Base-by-base conservation (phyloP, 2,797 vertebrate genomes). In the Poecilia gillii region DNA sequence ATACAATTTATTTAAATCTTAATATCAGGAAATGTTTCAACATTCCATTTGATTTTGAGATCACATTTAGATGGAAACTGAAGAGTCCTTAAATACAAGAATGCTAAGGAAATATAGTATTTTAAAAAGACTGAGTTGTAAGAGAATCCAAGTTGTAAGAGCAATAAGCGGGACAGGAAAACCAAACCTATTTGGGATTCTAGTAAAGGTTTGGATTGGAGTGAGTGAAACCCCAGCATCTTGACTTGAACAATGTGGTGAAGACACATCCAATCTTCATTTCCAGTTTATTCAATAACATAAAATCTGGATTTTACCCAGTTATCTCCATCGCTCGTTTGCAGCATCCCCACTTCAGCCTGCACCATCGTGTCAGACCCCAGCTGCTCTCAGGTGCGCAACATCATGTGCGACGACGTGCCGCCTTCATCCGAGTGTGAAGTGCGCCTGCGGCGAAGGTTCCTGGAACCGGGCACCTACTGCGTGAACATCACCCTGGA, bases 401-500 rank as follows among this genome's bases (percentile, higher is more conserved):
- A 87, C 72, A 43, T 95, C 28, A 88, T 95, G n/a, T 99, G 98
- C 1, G 88, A 96, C 11, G 93, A 97, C 0, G 75, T 98, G 43
- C 77, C 85, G 0, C 53, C 95, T 1, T 91, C 91, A 0, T 77
- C 92, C 0, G 39, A 84, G 16, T 99, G 98, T 57, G 86, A 96
- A 64, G 91, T 99, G 85, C 96, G 85, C 1, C 90, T 99, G 85
- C 95, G 90, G 55, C 95, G 96, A 76, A 93, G 95, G 66, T 99
- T 99, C 90, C 92, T 80, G 14, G 94, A 96, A 47, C 93, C 97
- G 0, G 98, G 98, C 73, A 97, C 91, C 0, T 99, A 98, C 90
- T 99, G 98, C 2, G 93, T 99, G 79, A 99, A 98, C 92, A 97
- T 99, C 90, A 99, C 97, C 14, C 87, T 99, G 90, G 95, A 93